Evolutionary conservation across 30 jellyfish, hydroid and myxozoan genomes (phyloP).

Genomic region (Morbakka virulenta): DNA sequence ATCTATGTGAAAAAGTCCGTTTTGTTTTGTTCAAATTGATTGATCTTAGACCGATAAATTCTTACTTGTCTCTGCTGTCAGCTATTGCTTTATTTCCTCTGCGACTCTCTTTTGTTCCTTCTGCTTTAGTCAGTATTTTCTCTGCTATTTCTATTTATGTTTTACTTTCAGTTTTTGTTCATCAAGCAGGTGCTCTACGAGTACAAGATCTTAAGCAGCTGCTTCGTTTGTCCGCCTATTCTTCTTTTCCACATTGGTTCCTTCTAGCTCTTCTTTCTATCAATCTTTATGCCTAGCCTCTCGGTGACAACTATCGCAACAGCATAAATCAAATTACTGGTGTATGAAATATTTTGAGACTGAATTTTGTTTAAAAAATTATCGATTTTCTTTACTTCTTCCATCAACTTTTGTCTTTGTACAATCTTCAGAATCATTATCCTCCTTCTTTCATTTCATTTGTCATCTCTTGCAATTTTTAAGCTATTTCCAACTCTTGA

Average conservation of each 20-base stretch:
- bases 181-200: not conserved
- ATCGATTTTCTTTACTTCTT: conserved; percentile 20
- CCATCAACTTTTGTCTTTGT: conserved; percentile 8
- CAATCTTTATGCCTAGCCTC: conserved; percentile 2
- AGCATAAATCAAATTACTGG: conserved; percentile 1
- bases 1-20: too few relatives aligned
- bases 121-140: conserved; percentile 17
- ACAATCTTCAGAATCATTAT: too few relatives aligned
- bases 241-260: too few relatives aligned
- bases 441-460: too few relatives aligned
- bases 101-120: not conserved
- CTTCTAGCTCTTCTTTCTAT: not conserved
- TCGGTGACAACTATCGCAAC: conserved; percentile 17
- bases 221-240: not conserved
- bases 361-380: conserved; percentile 4
- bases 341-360: conserved; percentile 10
- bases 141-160: not conserved
- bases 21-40: not conserved
- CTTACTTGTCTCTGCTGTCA: not conserved
- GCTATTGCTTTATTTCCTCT: conserved; percentile 7
- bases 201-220: not conserved
- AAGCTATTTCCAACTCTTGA: too few relatives aligned
- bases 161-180: not conserved
- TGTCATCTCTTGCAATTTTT: too few relatives aligned
- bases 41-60: not conserved